Conservation (phyloP, 2,797 vertebrate species). For the Trichosurus vulpecula region DNA sequence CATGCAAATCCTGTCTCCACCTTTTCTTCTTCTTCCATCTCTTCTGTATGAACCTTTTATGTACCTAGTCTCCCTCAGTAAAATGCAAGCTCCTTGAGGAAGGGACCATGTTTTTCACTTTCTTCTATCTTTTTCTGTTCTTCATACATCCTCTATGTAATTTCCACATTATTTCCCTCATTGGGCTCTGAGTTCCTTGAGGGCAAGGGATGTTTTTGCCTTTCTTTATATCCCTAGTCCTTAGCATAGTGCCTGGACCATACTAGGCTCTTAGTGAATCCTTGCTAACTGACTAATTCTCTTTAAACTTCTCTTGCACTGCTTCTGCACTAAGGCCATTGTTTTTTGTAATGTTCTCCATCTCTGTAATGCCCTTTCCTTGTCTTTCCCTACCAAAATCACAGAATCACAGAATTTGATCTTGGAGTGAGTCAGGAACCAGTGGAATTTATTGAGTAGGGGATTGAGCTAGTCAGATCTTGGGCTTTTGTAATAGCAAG, state of each 20-base stretch:
- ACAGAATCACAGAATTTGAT: not conserved
- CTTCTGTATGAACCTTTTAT: not conserved
- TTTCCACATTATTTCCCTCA: not conserved
- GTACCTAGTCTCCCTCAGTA: not conserved
- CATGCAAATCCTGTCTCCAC: too few species aligned
- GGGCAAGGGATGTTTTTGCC: not conserved
- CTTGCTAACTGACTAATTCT: too few species aligned
- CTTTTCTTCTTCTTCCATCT: not conserved
- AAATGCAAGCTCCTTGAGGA: not conserved
- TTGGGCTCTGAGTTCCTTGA: not conserved
- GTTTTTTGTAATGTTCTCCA: not conserved
- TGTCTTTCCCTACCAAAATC: not conserved
- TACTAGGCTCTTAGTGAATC: too few species aligned
- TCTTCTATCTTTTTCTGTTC: not conserved
- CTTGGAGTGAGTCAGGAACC: not conserved
- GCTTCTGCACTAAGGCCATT: not conserved
- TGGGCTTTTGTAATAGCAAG: not conserved
- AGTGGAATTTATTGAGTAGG: not conserved
- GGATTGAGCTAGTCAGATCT: not conserved
- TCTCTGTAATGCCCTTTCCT: not conserved
- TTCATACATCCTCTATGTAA: not conserved
- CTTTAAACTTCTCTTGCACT: not conserved
- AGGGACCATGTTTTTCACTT: not conserved
- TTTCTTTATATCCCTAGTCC: not conserved
- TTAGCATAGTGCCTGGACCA: not conserved